Evolutionary conservation across 1,140 invertebrate species (phyloP).

Genomic region (Sarcophaga peregrina): DNA sequence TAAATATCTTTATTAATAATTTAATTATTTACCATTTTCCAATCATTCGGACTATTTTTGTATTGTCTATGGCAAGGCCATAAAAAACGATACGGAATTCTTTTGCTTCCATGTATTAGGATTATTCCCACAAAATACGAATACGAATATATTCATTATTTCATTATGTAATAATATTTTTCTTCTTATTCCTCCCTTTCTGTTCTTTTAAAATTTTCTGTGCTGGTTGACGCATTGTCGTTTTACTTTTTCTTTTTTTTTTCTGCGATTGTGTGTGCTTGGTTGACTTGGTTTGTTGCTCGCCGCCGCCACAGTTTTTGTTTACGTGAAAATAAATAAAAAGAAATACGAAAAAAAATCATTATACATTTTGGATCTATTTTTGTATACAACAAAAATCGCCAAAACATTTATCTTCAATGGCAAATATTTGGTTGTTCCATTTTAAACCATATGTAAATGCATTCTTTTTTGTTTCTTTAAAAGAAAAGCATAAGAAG

Average conservation of each 20-base stretch:
- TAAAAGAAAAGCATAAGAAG: too few relatives aligned
- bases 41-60: too few relatives aligned
- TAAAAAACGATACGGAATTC: not conserved
- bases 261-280: too few relatives aligned
- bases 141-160: not conserved
- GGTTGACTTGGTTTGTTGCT: too few relatives aligned
- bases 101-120: not conserved
- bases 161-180: conserved; percentile 8
- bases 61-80: too few relatives aligned
- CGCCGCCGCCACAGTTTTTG: too few relatives aligned
- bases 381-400: not conserved
- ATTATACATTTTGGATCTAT: not conserved
- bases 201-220: not conserved
- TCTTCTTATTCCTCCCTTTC: not conserved
- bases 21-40: too few relatives aligned
- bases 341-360: too few relatives aligned
- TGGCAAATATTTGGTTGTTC: not conserved
- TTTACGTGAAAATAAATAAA: too few relatives aligned
- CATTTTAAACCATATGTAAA: not conserved
- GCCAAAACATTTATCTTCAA: not conserved
- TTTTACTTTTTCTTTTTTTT: not conserved
- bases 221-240: conserved; percentile 5
- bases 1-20: not conserved
- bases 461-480: not conserved
- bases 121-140: too few relatives aligned